Evolutionary conservation across 2,888 invertebrate genomes (phyloP), one percentile per base, ranked within the genome.

Genomic region (Iphiclides podalirius): DNA sequence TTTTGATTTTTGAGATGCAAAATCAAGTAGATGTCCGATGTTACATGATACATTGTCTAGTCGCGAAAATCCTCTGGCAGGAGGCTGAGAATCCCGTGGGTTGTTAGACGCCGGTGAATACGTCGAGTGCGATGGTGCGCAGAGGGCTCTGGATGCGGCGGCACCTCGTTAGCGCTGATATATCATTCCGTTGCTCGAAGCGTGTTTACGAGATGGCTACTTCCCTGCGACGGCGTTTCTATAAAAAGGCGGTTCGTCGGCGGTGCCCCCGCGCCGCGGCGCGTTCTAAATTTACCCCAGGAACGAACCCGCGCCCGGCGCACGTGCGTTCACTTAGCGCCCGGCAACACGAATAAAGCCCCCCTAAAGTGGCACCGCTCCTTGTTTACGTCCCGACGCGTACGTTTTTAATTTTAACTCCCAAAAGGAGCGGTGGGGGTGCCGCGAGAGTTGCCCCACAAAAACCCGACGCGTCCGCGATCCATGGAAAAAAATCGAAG

Each of bases 241-340:
- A 87, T 85, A 87, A 86, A 87, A 86, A 87, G 86, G 83, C 72
- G 72, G 78, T 82, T 77, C 80, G 77, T 76, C 75, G 75, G 75
- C 70, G 72, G 72, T 72, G 68, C 69, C 68, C 63, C 67, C 63
- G 66, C 63, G 65, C 62, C 62, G 60, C 55, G 61, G 61, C 60
- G 64, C 69, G 66, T 59, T 75, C 87, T 84, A 87, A 81, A 79
- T 79, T 82, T 86, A 86, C 71, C 72, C 72, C 72, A 75, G 79
- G 81, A 75, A 76, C 79, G 77, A 81, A 83, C 73, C 78, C 66
- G 64, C 64, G 68, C 66, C 67, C 69, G 67, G 53, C 77, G 71
- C 86, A 86, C 85, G 85, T 86, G 87, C 79, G 73, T 71, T 77
- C 77, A 81, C 82, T 85, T 80, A 80, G 73, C 75, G 70, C 75